Conservation (phyloP, 1,140 invertebrate species). For the Panagrolaimus sp. region DNA sequence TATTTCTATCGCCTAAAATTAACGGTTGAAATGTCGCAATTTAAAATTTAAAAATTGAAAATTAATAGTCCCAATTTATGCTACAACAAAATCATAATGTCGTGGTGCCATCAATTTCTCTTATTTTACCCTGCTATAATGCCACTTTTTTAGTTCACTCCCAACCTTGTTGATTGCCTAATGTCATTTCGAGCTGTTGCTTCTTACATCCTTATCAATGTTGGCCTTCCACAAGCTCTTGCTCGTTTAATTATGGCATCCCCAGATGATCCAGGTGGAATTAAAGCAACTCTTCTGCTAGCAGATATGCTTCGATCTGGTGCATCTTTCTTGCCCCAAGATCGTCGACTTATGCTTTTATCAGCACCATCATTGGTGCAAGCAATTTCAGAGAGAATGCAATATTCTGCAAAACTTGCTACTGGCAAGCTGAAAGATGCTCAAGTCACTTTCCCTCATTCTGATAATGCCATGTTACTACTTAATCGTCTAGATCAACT, state of each 20-base stretch:
- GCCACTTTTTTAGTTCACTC: slow-evolving; percentile 16
- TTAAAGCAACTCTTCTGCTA: slow-evolving; percentile 29
- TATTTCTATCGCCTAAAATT: too few relatives aligned
- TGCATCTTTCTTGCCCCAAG: background rate
- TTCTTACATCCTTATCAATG: slow-evolving; percentile 21
- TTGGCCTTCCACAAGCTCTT: slow-evolving; percentile 22
- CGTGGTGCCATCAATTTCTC: background rate
- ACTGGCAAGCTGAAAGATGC: background rate
- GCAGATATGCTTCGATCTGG: slow-evolving; percentile 29
- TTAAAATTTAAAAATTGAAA: too few relatives aligned
- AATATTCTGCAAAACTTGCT: background rate
- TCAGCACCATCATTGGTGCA: background rate
- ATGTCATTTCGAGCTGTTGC: slow-evolving; percentile 33
- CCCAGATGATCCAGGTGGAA: slow-evolving; percentile 18
- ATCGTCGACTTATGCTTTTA: background rate
- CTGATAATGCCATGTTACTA: background rate
- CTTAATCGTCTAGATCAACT: background rate
- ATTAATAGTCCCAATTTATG: too few relatives aligned
- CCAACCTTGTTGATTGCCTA: slow-evolving; percentile 24
- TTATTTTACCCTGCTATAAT: too few relatives aligned
- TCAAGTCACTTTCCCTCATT: slow-evolving; percentile 2
- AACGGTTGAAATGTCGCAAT: too few relatives aligned
- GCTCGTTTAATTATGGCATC: slow-evolving; percentile 24
- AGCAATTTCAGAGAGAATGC: background rate
- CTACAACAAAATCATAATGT: too few relatives aligned